Evolutionary conservation across 2,797 vertebrate species (phyloP).

Genomic region (Chelmon rostratus): DNA sequence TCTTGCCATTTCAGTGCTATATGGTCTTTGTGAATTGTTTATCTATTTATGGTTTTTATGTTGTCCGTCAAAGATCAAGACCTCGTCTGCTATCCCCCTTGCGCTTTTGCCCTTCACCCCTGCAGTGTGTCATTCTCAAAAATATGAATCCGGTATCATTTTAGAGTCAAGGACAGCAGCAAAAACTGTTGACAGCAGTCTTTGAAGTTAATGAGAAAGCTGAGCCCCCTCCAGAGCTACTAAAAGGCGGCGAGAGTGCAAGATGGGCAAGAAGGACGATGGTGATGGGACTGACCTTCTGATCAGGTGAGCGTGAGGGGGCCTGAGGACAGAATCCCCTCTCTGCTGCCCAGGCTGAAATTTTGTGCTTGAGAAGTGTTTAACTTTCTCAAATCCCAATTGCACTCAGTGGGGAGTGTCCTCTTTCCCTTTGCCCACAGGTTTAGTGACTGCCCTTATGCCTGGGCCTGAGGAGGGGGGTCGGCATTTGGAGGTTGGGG

Average conservation of each 20-base stretch:
- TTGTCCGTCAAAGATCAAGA: conserved; percentile 35
- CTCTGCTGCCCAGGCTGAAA: conserved; percentile 88
- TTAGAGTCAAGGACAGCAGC: conserved; percentile 75
- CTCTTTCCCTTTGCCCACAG: conserved; percentile 74
- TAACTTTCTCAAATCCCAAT: conserved; percentile 89
- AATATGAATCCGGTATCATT: conserved; percentile 61
- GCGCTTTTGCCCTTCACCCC: conserved; percentile 56
- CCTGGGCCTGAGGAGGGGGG: conserved; percentile 60
- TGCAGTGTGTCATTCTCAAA: conserved; percentile 57
- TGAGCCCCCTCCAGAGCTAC: conserved; percentile 71
- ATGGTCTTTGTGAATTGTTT: not conserved
- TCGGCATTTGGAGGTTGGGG: conserved; percentile 44
- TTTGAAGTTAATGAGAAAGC: conserved; percentile 82
- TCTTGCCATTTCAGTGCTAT: not conserved
- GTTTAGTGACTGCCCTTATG: conserved; percentile 79
- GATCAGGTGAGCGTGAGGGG: conserved; percentile 79
- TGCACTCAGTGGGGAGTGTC: conserved; percentile 85
- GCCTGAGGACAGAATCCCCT: conserved; percentile 85
- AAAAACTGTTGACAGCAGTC: conserved; percentile 83
- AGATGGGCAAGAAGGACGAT: conserved; percentile 69
- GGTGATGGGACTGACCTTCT: conserved; percentile 83
- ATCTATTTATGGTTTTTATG: conserved; percentile 5
- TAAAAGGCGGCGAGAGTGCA: conserved; percentile 69
- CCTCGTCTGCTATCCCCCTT: conserved; percentile 47
- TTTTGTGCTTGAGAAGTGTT: conserved; percentile 89